phyloP scores from a whole-genome alignment of 2,797 vertebrate species.

The Hippopotamyrus pictus region DNA sequence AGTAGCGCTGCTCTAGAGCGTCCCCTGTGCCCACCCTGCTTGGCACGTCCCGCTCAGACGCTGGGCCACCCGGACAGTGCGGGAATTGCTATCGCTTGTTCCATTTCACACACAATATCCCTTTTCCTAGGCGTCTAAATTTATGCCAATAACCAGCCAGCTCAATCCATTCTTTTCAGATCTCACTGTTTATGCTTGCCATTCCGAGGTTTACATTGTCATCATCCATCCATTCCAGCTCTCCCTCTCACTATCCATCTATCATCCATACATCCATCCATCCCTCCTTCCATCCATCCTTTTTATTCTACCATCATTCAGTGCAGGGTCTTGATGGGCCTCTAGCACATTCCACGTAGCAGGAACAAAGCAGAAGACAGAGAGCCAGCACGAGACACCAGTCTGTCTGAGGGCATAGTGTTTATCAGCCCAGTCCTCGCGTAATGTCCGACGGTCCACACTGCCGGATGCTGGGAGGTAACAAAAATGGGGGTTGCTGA shows the following conservation, averaged over 20 bases:
- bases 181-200: not conserved
- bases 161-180: not conserved
- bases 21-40: not conserved
- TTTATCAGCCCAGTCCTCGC: not conserved
- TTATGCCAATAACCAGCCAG: not conserved
- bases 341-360: not conserved
- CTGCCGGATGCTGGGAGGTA: not conserved
- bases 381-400: not conserved
- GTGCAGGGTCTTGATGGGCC: not conserved
- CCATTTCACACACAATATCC: constrained; percentile 1
- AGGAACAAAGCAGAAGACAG: not conserved
- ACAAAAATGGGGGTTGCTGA: not conserved
- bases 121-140: not conserved
- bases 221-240: not conserved
- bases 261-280: not conserved
- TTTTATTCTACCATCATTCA: not conserved
- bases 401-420: not conserved
- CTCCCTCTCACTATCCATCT: not conserved
- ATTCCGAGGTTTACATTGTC: not conserved
- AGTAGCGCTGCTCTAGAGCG: not conserved
- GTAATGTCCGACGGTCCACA: not conserved
- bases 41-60: not conserved
- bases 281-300: not conserved
- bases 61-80: not conserved
- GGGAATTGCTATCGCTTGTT: not conserved